Evolutionary conservation across 2,888 invertebrate genomes (phyloP).

Genomic region (Melitaea athalia): DNA sequence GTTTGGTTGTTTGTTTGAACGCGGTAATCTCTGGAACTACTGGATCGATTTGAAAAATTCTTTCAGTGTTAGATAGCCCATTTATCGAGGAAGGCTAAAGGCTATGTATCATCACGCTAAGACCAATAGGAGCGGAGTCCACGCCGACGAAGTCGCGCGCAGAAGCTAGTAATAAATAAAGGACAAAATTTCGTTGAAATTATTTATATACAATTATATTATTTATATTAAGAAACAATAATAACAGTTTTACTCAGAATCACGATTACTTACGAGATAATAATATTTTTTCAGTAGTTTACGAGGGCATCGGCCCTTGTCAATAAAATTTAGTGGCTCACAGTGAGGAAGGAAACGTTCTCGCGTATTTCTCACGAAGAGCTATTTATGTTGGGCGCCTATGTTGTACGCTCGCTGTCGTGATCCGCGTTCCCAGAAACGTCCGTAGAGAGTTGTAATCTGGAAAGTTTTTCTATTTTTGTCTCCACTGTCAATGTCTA

Average conservation of each 20-base stretch:
- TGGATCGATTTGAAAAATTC: too few species aligned
- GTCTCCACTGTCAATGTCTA: slow-evolving; percentile 50
- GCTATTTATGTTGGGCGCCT: slow-evolving; percentile 46
- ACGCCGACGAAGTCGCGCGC: too few species aligned
- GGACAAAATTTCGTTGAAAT: neutral
- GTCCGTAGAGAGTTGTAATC: slow-evolving; percentile 42
- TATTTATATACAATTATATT: too few species aligned
- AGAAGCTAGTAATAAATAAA: neutral
- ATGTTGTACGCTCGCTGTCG: slow-evolving; percentile 32
- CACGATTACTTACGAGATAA: neutral
- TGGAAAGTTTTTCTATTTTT: slow-evolving; percentile 47
- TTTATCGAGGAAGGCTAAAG: too few species aligned
- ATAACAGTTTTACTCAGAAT: neutral
- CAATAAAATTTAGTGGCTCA: slow-evolving; percentile 39
- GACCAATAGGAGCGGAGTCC: too few species aligned
- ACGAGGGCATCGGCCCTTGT: slow-evolving; percentile 34
- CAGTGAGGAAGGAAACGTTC: slow-evolving; percentile 43
- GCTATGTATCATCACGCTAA: too few species aligned
- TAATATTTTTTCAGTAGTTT: neutral
- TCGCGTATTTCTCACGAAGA: slow-evolving; percentile 45
- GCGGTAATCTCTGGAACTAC: too few species aligned
- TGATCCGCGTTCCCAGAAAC: slow-evolving; percentile 45
- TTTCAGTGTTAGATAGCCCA: too few species aligned
- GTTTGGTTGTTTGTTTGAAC: too few species aligned
- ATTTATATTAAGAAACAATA: too few species aligned